Conservation (phyloP, 2,888 invertebrate species). For the Drosophila prolongata region DNA sequence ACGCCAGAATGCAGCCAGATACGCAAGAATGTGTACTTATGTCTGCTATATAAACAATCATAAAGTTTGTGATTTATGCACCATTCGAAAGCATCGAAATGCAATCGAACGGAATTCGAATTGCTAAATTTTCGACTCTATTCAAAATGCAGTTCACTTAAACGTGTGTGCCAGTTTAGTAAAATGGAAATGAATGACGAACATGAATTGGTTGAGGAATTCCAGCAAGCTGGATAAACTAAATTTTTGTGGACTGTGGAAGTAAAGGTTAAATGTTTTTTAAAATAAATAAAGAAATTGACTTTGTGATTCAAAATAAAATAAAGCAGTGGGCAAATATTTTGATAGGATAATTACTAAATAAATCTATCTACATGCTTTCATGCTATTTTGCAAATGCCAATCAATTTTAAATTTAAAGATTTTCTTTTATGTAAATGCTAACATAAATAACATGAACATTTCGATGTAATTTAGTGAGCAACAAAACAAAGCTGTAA, state of each 20-base stretch:
- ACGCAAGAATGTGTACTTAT: slow-evolving; percentile 11
- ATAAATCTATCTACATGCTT: too few species aligned
- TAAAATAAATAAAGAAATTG: background rate
- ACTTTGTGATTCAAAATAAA: background rate
- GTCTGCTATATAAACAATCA: slow-evolving; percentile 38
- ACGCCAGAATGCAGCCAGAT: slow-evolving; percentile 23
- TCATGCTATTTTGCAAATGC: too few species aligned
- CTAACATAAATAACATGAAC: too few species aligned
- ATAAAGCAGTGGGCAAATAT: too few species aligned
- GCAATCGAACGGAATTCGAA: slow-evolving; percentile 35
- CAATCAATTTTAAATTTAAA: too few species aligned
- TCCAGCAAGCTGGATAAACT: too few species aligned
- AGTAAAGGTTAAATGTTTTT: too few species aligned
- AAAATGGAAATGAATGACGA: slow-evolving; percentile 1
- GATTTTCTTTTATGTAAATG: too few species aligned
- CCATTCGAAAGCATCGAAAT: slow-evolving; percentile 28
- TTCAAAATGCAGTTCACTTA: slow-evolving; percentile 25
- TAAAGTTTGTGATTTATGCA: slow-evolving; percentile 43
- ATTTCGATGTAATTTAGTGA: too few species aligned
- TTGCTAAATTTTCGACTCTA: slow-evolving; percentile 12
- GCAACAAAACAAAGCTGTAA: too few species aligned
- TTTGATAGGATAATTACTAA: too few species aligned
- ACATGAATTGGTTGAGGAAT: slow-evolving; percentile 1
- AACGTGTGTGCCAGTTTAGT: slow-evolving; percentile 1
- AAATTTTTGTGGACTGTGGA: too few species aligned